phyloP scores from a whole-genome alignment of 2,797 vertebrate species.

The Threskiornis aethiopicus region DNA sequence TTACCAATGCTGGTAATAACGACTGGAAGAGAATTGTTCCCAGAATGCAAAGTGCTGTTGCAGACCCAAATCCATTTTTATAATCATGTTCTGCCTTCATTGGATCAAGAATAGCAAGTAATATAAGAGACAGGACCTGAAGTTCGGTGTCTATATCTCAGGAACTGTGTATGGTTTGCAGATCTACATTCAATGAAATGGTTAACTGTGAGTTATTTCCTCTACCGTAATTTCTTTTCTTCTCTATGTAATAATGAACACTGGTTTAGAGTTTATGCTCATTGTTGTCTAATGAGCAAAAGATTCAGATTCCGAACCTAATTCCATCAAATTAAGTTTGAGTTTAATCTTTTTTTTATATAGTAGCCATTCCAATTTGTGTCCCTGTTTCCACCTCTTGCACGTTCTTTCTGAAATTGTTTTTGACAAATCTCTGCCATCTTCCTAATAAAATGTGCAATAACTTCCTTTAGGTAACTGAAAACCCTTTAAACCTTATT shows the following conservation, averaged over 20 bases:
- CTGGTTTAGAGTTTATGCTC: background rate
- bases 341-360: background rate
- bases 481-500: background rate
- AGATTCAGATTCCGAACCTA: background rate
- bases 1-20: background rate
- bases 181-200: background rate
- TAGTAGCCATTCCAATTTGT: background rate
- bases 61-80: background rate
- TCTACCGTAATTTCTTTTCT: background rate
- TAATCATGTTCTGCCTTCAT: background rate
- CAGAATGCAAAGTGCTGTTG: background rate
- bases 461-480: background rate
- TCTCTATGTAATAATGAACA: background rate
- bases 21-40: background rate
- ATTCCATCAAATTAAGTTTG: background rate
- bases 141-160: background rate
- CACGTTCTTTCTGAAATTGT: background rate
- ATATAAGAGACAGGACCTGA: accelerated
- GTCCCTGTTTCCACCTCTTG: background rate
- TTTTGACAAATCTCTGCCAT: background rate
- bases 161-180: background rate
- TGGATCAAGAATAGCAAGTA: background rate
- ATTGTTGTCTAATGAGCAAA: background rate
- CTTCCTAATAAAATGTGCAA: background rate
- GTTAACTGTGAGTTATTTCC: background rate